phyloP scores from a whole-genome alignment of 1,140 invertebrate species.

The Diabrotica virgifera region DNA sequence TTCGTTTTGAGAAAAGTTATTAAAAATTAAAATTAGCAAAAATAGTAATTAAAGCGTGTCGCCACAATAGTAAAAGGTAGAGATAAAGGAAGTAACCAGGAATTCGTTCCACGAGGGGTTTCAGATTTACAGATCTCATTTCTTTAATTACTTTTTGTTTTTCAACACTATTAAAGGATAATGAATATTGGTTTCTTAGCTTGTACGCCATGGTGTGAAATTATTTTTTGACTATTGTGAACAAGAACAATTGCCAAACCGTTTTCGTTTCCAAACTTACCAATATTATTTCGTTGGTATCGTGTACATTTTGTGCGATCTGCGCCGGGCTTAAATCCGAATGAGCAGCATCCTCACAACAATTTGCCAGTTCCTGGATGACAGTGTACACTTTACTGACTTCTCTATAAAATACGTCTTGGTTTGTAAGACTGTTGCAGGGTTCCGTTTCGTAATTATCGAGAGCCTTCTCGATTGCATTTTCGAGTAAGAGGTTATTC shows the following conservation, averaged over 20 bases:
- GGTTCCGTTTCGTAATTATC: constrained; percentile 49
- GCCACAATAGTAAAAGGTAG: too few species aligned
- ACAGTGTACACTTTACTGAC: constrained; percentile 58
- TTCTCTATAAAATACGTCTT: constrained; percentile 73
- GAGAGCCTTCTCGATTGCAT: constrained; percentile 60
- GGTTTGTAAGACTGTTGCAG: constrained; percentile 58
- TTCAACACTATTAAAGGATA: too few species aligned
- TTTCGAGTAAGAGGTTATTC: constrained; percentile 53
- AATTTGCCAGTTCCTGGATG: constrained; percentile 54
- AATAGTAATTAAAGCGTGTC: too few species aligned
- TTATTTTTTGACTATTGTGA: too few species aligned
- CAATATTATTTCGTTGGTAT: constrained; percentile 58
- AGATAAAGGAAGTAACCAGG: too few species aligned
- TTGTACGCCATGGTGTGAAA: too few species aligned
- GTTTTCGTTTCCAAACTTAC: constrained; percentile 39
- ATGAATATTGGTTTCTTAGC: too few species aligned
- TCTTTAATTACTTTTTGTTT: too few species aligned
- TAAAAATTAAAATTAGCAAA: too few species aligned
- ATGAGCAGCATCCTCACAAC: constrained; percentile 54
- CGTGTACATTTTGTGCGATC: constrained; percentile 54
- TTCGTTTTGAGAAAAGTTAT: too few species aligned
- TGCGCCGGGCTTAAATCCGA: constrained; percentile 54
- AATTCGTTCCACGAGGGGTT: too few species aligned
- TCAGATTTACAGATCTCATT: too few species aligned
- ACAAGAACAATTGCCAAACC: not conserved